Evolutionary conservation across 2,797 vertebrate species (phyloP).

Genomic region (Pseudocheirus occidentalis): DNA sequence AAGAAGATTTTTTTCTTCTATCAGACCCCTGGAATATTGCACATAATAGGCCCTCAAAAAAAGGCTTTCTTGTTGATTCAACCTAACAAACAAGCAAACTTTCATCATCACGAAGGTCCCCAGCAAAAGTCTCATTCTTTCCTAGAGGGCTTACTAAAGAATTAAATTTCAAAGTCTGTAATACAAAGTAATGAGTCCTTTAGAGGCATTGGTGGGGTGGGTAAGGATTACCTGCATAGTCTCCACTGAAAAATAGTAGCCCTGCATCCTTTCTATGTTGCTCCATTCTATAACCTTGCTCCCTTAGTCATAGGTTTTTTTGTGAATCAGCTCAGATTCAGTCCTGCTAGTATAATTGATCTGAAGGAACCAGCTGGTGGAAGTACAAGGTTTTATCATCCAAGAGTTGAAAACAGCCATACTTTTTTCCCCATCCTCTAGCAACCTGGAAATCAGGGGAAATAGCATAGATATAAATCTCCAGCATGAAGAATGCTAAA

Average conservation of each 20-base stretch:
- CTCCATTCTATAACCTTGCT: background rate
- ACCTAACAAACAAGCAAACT: background rate
- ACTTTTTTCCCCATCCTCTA: background rate
- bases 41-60: background rate
- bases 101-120: background rate
- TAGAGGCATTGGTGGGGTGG: background rate
- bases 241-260: background rate
- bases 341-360: background rate
- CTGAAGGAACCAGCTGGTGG: background rate
- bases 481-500: background rate
- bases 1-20: too few relatives aligned
- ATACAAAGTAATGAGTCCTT: background rate
- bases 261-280: background rate
- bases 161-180: background rate
- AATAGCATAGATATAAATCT: background rate
- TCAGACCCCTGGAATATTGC: background rate
- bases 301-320: background rate
- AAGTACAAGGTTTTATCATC: background rate
- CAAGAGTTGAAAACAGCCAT: background rate
- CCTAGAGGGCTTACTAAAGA: background rate
- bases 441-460: background rate
- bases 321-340: background rate
- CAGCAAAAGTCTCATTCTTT: background rate
- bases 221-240: background rate
- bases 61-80: background rate